Evolutionary conservation across 2,888 invertebrate species (phyloP).

Genomic region (Drosophila anomelani): DNA sequence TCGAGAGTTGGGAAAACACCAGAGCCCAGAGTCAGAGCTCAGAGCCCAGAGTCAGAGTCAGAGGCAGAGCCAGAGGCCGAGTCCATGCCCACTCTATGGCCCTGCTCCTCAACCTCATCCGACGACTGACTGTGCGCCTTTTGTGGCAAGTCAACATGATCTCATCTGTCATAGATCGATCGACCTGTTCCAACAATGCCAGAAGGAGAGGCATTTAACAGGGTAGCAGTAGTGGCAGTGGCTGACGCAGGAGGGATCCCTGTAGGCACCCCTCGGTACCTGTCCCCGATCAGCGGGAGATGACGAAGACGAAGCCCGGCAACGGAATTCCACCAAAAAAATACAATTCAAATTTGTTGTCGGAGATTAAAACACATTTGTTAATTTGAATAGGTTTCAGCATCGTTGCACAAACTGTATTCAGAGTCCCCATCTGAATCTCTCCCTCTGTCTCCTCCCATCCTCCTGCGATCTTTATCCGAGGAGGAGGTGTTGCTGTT

Average conservation of each 20-base stretch:
- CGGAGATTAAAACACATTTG: conserved; percentile 82
- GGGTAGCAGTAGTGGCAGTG: conserved; percentile 49
- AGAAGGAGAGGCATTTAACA: conserved; percentile 53
- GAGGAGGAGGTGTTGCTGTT: conserved; percentile 74
- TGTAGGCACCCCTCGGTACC: conserved; percentile 22
- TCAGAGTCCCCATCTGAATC: neutral
- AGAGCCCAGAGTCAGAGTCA: neutral
- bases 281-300: conserved; percentile 82
- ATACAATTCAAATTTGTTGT: conserved; percentile 79
- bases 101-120: conserved; percentile 12
- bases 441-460: neutral
- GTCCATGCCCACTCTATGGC: conserved; percentile 3
- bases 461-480: conserved; percentile 23
- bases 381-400: conserved; percentile 78
- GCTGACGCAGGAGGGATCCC: conserved; percentile 53
- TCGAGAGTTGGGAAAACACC: conserved; percentile 44
- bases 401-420: conserved; percentile 70
- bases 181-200: conserved; percentile 81
- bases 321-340: conserved; percentile 68
- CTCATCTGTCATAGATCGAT: conserved; percentile 84
- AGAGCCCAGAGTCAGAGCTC: conserved; percentile 2
- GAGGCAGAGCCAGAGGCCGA: neutral
- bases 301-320: conserved; percentile 38
- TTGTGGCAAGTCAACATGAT: conserved; percentile 81
- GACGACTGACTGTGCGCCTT: conserved; percentile 57